Percentiles rank a stretch among this genome's conserved stretches.
phyloP scores from a whole-genome alignment of 2,797 vertebrate genomes.

The Melanogrammus aeglefinus region DNA sequence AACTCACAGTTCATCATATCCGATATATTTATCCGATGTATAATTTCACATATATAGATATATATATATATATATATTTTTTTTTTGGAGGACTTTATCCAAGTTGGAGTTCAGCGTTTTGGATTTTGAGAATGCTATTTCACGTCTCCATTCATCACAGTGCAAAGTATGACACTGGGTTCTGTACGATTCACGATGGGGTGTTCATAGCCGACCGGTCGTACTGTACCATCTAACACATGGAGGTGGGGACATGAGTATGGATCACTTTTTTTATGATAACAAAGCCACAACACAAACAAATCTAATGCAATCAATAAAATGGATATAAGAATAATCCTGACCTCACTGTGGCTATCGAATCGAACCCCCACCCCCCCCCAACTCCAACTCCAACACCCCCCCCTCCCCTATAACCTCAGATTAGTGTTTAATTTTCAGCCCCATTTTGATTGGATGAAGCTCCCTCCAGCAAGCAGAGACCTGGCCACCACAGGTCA shows the following conservation, averaged over 20 bases:
- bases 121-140: neutral
- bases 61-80: neutral
- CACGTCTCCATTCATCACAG: neutral
- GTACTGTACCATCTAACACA: neutral
- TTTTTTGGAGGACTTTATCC: neutral
- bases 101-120: neutral
- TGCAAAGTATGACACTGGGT: neutral
- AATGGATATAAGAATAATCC: conserved; percentile 47
- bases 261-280: neutral
- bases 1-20: conserved; percentile 46
- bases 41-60: neutral
- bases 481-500: conserved; percentile 93
- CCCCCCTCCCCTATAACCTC: conserved; percentile 70
- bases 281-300: conserved; percentile 23
- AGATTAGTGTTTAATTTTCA: conserved; percentile 93
- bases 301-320: conserved; percentile 44
- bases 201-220: neutral
- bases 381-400: conserved; percentile 58
- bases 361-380: conserved; percentile 76
- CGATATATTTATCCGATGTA: neutral
- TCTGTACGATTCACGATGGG: neutral
- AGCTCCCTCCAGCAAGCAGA: conserved; percentile 78
- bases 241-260: no score
- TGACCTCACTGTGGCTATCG: conserved; percentile 64
- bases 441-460: conserved; percentile 92